Evolutionary conservation across 2,113 vertebrate genomes (phyloP), one percentile per base, ranked within the genome.

Genomic region (Chauna torquata): DNA sequence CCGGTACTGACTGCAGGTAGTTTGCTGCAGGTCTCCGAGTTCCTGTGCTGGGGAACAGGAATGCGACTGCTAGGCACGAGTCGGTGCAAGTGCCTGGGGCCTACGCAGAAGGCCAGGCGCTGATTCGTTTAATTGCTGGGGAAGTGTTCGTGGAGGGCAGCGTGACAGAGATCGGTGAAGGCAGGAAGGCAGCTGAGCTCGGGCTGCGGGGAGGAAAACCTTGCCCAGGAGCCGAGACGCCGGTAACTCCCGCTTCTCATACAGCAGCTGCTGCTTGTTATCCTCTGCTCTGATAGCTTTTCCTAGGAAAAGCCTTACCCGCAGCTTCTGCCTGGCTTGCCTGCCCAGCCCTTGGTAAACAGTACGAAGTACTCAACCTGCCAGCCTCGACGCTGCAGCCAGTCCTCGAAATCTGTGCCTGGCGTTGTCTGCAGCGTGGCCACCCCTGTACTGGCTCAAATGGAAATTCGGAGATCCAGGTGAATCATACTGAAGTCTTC

Each of bases 351-450:
- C n/a, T 14, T 4, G 6, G 15, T 40, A 4, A 52, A 45, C 25
- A n/a, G n/a, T n/a, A n/a, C n/a, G n/a, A n/a, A n/a, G n/a, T n/a
- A n/a, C n/a, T n/a, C n/a, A n/a, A n/a, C n/a, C n/a, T n/a, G n/a
- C n/a, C n/a, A n/a, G n/a, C n/a, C n/a, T n/a, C n/a, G n/a, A n/a
- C n/a, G n/a, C n/a, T n/a, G n/a, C n/a, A n/a, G n/a, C n/a, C n/a
- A n/a, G 0, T 36, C 36, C 19, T 36, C 3, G 38, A 54, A 30
- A 5, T 59, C 2, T 42, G 1, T 3, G 9, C 8, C 40, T 2
- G 1, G 42, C 13, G 50, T 25, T 50, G 8, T 32, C 34, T 32
- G 42, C 2, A 19, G 8, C 2, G 55, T 12, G 8, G 30, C 44
- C 3, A 1, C 27, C 6, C 8, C 45, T 2, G 12, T 16, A 19